Conservation (phyloP, 1,140 invertebrate species). For the Drosophila ficusphila region DNA sequence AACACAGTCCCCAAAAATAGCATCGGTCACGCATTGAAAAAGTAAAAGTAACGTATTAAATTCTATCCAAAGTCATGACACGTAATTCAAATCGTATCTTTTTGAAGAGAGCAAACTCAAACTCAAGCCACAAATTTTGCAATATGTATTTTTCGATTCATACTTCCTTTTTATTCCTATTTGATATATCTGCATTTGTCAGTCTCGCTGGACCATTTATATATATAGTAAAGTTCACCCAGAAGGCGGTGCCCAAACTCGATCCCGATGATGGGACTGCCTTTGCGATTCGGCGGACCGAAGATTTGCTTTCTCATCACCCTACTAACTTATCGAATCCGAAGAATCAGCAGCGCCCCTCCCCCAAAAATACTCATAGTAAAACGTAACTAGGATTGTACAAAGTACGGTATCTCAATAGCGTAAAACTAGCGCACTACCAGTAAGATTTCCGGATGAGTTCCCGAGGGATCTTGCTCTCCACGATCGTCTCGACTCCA, state of each 20-base stretch:
- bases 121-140: conserved; percentile 30
- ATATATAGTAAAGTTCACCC: conserved; percentile 2
- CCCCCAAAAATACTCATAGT: conserved; percentile 9
- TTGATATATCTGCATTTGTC: conserved; percentile 41
- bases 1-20: conserved; percentile 33
- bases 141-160: conserved; percentile 38
- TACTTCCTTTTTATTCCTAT: conserved; percentile 29
- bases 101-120: conserved; percentile 56
- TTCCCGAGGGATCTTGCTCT: conserved; percentile 7
- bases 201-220: conserved; percentile 47
- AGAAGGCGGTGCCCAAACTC: neutral
- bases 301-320: conserved; percentile 30
- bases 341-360: conserved; percentile 15
- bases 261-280: neutral
- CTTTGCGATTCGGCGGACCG: conserved; percentile 48
- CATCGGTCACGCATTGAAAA: conserved; percentile 81
- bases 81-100: conserved; percentile 31
- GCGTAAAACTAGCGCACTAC: conserved; percentile 35
- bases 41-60: conserved; percentile 41
- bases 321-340: conserved; percentile 19
- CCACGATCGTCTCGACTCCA: neutral
- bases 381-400: conserved; percentile 39
- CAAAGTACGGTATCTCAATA: conserved; percentile 43
- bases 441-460: conserved; percentile 12
- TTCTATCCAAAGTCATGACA: conserved; percentile 41